These are phyloP conservation scores for Antedon mediterranea DNA, from an alignment of 53 echinoderm and acorn worm genomes.

Conservation along the genomic window DNA sequence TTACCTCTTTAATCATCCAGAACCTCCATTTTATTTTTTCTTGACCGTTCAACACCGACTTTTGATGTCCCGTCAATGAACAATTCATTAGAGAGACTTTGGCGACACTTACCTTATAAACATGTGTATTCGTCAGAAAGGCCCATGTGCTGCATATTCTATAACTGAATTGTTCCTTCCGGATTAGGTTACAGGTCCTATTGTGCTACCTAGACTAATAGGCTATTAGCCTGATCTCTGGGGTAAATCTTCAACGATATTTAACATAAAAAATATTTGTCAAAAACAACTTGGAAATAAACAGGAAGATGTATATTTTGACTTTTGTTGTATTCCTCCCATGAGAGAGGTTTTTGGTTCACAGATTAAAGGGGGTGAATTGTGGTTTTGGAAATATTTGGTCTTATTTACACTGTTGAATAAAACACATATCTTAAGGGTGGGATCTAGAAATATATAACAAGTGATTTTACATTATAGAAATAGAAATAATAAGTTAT, in stretches of 20 bases:
- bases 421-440: too few species aligned
- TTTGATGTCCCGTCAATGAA: not conserved
- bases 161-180: not conserved
- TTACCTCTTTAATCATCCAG: too few species aligned
- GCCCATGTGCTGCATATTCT: not conserved
- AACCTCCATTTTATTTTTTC: too few species aligned
- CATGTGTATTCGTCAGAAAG: not conserved
- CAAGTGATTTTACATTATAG: too few species aligned
- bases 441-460: too few species aligned
- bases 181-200: not conserved
- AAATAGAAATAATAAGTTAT: too few species aligned
- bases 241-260: not conserved
- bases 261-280: too few species aligned
- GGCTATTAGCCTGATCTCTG: not conserved
- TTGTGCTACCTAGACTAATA: not conserved
- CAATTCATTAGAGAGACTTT: not conserved
- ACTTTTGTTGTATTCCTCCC: not conserved
- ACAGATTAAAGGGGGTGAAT: not conserved
- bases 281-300: not conserved
- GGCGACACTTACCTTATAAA: not conserved
- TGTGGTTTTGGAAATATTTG: not conserved
- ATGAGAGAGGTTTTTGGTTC: not conserved
- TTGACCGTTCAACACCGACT: not conserved
- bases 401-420: too few species aligned
- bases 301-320: not conserved